Evolutionary conservation across 2,888 invertebrate species (phyloP).

Genomic region (Plagiodera versicolora): DNA sequence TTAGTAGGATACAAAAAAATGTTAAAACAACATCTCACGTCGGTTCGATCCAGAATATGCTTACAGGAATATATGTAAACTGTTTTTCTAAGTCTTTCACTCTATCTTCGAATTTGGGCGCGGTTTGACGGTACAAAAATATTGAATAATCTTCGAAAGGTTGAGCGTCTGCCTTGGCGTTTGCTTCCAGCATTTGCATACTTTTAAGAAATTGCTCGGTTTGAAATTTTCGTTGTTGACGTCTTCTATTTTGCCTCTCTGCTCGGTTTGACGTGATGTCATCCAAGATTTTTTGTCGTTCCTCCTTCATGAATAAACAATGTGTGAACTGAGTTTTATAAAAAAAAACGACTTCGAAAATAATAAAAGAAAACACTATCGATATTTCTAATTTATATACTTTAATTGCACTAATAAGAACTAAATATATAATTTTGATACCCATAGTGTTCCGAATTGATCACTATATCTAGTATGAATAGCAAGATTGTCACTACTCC

Average conservation of each 20-base stretch:
- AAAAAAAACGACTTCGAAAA: too few relatives aligned
- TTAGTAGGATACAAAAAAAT: conserved; percentile 6
- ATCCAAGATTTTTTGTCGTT: conserved; percentile 72
- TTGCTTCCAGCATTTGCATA: conserved; percentile 81
- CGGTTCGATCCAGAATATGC: conserved; percentile 41
- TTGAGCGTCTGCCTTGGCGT: conserved; percentile 64
- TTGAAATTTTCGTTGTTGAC: conserved; percentile 72
- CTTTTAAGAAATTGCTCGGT: conserved; percentile 84
- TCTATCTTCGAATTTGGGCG: conserved; percentile 81
- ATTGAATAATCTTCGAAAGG: conserved; percentile 83
- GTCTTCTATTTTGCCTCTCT: conserved; percentile 65
- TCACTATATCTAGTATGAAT: conserved; percentile 46
- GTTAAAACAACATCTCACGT: neutral
- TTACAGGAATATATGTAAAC: conserved; percentile 71
- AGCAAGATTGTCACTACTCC: conserved; percentile 43
- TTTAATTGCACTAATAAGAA: conserved; percentile 17
- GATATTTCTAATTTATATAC: conserved; percentile 1
- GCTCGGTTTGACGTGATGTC: conserved; percentile 71
- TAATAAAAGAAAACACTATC: neutral
- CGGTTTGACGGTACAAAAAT: conserved; percentile 82
- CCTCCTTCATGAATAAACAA: conserved; percentile 61
- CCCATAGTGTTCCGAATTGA: conserved; percentile 54
- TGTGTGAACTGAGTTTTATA: too few relatives aligned
- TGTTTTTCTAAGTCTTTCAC: conserved; percentile 80
- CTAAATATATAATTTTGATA: conserved; percentile 33